Base-by-base conservation (phyloP, 23 tunicate genomes). In the Styela plicata region DNA sequence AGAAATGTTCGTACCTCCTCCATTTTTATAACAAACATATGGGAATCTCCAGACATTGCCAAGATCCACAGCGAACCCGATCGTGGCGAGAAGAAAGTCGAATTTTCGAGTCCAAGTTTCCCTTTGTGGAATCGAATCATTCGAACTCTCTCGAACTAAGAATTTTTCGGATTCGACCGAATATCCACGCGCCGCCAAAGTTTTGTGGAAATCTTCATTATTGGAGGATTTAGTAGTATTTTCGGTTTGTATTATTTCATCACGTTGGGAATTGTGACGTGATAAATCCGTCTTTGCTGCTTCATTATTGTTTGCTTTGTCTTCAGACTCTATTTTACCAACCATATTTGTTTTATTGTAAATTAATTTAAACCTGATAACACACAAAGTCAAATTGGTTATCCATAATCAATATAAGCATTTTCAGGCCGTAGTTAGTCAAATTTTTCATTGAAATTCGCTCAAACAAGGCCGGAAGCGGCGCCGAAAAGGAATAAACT, bases 11-110 rank as follows among this genome's bases (percentile, higher is more conserved):
- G 20, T 63, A 91, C 97, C 97, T 91, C 97, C 97, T 63, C 97
- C 97, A 71, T 91, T 91, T 66, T 83, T 64, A 70, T 74, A 86
- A 53, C 90, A 86, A 77, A 91, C 67, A 36, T 91, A 91, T 1
- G 97, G 97, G 53, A 91, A 91, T 27, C 97, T 77, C 97, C 97
- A 91, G 19, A 91, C 97, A 63, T 91, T 91, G 27, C 97, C 97
- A 10, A 91, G 85, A 78, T 91, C 97, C 7, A 91, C 97, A 10
- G 97, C 97, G 52, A 91, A 91, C 24, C 97, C 97, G 36, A 91
- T 78, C 74, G 88, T 69, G 1, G 97, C 86, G 22, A 91, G 57
- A 22, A 91, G 69, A 52, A 86, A 91, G 52, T 86, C 90, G 70
- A 86, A 86, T 61, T 86, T 86, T 10, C 73, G 87, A 0, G 79